phyloP scores from a whole-genome alignment of 2,888 invertebrate species.

The Stenichneumon culpator region DNA sequence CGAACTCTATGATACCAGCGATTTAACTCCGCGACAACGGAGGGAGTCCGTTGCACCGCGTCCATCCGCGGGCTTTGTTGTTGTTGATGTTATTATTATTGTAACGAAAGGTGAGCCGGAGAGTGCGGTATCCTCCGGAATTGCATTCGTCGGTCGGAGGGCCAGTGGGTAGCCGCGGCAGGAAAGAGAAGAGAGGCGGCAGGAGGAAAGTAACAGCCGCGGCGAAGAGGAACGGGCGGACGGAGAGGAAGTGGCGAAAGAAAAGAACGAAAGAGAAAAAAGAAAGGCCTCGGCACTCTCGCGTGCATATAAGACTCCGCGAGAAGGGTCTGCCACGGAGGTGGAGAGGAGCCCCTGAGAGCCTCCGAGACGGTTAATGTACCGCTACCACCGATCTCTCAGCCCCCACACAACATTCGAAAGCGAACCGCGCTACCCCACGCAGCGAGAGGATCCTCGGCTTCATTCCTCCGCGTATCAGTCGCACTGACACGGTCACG shows the following conservation, averaged over 20 bases:
- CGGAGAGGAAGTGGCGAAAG: constrained; percentile 64
- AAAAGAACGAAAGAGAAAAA: constrained; percentile 27
- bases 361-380: constrained; percentile 72
- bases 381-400: constrained; percentile 70
- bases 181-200: constrained; percentile 40
- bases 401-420: constrained; percentile 24
- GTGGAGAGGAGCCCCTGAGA: constrained; percentile 54
- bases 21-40: constrained; percentile 24
- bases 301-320: constrained; percentile 33
- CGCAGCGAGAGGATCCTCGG: constrained; percentile 31
- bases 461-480: constrained; percentile 17
- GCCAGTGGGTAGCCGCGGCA: constrained; percentile 36
- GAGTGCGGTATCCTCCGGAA: constrained; percentile 58
- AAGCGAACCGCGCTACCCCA: constrained; percentile 59
- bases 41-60: constrained; percentile 56
- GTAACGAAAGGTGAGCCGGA: constrained; percentile 10
- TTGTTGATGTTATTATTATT: constrained; percentile 53
- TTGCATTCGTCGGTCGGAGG: constrained; percentile 59
- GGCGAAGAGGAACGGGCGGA: constrained; percentile 58
- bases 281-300: constrained; percentile 28
- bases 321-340: constrained; percentile 43
- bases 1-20: constrained; percentile 1
- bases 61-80: constrained; percentile 46
- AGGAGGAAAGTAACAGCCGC: constrained; percentile 47
- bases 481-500: constrained; percentile 3